Evolutionary conservation across 2,888 invertebrate genomes (phyloP).

Genomic region (Rapana venosa): DNA sequence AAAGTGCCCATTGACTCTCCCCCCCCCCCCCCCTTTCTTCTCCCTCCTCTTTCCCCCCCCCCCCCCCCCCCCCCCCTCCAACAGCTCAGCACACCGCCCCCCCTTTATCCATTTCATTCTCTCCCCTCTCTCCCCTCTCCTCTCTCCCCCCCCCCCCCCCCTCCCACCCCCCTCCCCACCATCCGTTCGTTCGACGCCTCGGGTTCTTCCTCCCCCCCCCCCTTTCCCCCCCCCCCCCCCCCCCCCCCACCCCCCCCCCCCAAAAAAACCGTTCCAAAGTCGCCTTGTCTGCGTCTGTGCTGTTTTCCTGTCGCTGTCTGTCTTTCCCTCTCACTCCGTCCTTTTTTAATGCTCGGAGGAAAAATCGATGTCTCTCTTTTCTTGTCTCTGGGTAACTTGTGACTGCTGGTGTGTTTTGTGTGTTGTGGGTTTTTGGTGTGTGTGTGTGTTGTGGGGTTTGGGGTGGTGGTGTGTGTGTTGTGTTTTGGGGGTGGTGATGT

Average conservation of each 20-base stretch:
- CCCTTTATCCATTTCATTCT: no score
- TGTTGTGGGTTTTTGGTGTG: no score
- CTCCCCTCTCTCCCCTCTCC: neutral
- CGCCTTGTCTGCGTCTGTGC: neutral
- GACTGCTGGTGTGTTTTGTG: no score
- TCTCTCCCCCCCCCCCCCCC: neutral
- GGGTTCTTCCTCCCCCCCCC: neutral
- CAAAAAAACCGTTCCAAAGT: neutral
- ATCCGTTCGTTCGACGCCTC: neutral
- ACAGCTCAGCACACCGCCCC: neutral
- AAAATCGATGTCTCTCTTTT: slow-evolving; percentile 10
- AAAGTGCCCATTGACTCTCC: slow-evolving; percentile 3
- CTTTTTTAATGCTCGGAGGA: neutral
- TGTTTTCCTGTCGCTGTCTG: no score
- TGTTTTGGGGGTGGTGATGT: no score
- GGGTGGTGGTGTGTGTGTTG: no score
- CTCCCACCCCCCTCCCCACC: neutral
- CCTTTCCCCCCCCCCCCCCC: neutral
- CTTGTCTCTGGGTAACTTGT: neutral
- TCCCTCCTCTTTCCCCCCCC: neutral
- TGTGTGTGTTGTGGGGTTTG: no score
- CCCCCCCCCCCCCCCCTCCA: neutral
- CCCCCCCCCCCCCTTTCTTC: neutral
- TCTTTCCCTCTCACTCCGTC: no score
- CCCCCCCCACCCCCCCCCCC: neutral